A percentile compares a stretch with the other conserved stretches of the same genome.
Evolutionary conservation across 2,797 vertebrate species (phyloP).

Genomic region (Knipowitschia caucasica): DNA sequence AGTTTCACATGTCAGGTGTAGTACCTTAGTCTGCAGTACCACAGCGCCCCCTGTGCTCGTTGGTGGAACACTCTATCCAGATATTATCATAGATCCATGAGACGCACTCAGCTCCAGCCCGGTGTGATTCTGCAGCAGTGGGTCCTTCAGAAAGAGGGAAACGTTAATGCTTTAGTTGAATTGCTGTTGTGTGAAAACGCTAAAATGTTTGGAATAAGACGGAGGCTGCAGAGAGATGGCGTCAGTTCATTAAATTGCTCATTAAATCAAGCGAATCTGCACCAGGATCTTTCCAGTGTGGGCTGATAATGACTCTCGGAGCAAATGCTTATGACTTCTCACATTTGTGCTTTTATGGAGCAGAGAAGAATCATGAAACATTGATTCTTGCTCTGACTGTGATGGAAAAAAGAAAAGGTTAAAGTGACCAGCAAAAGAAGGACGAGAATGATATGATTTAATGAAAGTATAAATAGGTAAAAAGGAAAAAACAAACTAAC

Average conservation of each 20-base stretch:
- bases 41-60: no score
- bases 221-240: neutral
- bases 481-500: no score
- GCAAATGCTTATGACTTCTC: conserved; percentile 1
- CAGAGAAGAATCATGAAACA: neutral
- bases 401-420: neutral
- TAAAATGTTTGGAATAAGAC: neutral
- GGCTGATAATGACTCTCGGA: neutral
- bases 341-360: neutral
- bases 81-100: no score
- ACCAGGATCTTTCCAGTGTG: neutral
- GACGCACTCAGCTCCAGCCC: no score
- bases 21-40: no score
- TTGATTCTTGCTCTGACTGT: neutral
- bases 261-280: conserved; percentile 9
- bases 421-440: neutral
- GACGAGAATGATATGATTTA: no score
- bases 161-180: neutral
- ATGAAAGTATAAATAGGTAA: no score
- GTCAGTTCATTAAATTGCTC: neutral
- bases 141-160: neutral
- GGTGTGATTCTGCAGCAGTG: no score
- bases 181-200: neutral
- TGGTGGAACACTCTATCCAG: no score
- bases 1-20: no score